A percentile compares a stretch with the other conserved stretches of the same genome.
Conservation (phyloP, 23 tunicate genomes). For the Ciona savignyi region DNA sequence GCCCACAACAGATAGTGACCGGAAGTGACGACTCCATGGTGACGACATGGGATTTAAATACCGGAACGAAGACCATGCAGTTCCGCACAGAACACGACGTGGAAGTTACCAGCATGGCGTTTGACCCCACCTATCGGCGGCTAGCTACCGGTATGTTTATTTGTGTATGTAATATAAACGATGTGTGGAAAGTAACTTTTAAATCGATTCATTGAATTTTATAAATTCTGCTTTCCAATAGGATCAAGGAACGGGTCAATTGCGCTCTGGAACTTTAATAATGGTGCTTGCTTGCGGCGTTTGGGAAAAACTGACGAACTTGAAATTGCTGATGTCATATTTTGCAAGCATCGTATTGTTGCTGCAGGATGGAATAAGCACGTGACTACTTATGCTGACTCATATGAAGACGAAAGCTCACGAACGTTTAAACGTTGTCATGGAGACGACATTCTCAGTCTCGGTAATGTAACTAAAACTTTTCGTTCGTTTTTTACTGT, state of each 20-base stretch:
- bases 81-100: slow-evolving; percentile 21
- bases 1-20: slow-evolving; percentile 16
- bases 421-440: slow-evolving; percentile 15
- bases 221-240: too few species aligned
- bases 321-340: slow-evolving; percentile 21
- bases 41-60: slow-evolving; percentile 27
- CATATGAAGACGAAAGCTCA: slow-evolving; percentile 20
- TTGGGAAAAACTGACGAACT: slow-evolving; percentile 1
- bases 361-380: slow-evolving; percentile 44
- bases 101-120: slow-evolving; percentile 33
- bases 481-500: too few species aligned
- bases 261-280: slow-evolving; percentile 46
- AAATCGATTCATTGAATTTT: too few species aligned
- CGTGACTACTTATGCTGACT: slow-evolving; percentile 20
- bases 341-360: slow-evolving; percentile 14
- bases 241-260: slow-evolving; percentile 27
- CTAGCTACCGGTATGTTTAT: slow-evolving; percentile 38
- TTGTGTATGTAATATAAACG: too few species aligned
- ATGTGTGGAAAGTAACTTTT: too few species aligned
- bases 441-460: slow-evolving; percentile 24
- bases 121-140: slow-evolving; percentile 38
- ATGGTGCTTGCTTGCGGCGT: slow-evolving; percentile 36
- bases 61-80: slow-evolving; percentile 38
- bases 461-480: slow-evolving; percentile 9
- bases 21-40: slow-evolving; percentile 34